These are phyloP conservation scores for Acrocyrtus sp. DNA, from an alignment of 2,888 invertebrate genomes.

Conservation along the genomic window DNA sequence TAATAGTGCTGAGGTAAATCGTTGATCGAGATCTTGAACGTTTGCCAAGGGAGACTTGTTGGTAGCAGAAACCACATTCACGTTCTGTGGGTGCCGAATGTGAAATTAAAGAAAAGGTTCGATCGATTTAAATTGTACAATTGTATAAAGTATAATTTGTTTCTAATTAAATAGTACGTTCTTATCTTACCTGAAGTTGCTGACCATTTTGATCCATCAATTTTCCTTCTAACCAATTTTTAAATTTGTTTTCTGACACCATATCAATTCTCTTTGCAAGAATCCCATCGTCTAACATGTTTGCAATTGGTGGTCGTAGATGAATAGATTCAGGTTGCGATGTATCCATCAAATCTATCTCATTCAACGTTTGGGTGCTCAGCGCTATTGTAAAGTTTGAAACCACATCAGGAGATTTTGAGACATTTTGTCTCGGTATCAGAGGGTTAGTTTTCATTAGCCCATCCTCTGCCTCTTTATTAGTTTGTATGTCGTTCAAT, in stretches of 20 bases:
- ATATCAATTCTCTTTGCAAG: not conserved
- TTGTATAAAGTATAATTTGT: not conserved
- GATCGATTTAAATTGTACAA: too few species aligned
- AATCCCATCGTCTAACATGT: too few species aligned
- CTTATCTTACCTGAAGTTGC: constrained; percentile 36
- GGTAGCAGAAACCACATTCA: not conserved
- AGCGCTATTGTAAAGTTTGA: constrained; percentile 24
- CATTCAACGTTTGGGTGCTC: not conserved
- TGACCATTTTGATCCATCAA: constrained; percentile 36
- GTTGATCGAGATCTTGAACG: not conserved
- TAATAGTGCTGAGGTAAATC: not conserved
- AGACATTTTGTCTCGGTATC: constrained; percentile 3
- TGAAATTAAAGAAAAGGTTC: too few species aligned
- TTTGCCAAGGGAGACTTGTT: not conserved
- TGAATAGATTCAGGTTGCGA: constrained; percentile 6
- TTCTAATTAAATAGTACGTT: not conserved
- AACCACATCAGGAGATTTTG: not conserved
- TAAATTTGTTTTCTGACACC: not conserved
- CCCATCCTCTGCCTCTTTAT: not conserved
- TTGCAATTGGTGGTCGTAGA: too few species aligned
- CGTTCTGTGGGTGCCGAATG: too few species aligned
- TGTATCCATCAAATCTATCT: not conserved
- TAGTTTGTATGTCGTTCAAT: not conserved
- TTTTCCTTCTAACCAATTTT: constrained; percentile 39
- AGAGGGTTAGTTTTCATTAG: not conserved